Evolutionary conservation across 2,888 invertebrate species (phyloP).

Genomic region (Ariolimax columbianus): DNA sequence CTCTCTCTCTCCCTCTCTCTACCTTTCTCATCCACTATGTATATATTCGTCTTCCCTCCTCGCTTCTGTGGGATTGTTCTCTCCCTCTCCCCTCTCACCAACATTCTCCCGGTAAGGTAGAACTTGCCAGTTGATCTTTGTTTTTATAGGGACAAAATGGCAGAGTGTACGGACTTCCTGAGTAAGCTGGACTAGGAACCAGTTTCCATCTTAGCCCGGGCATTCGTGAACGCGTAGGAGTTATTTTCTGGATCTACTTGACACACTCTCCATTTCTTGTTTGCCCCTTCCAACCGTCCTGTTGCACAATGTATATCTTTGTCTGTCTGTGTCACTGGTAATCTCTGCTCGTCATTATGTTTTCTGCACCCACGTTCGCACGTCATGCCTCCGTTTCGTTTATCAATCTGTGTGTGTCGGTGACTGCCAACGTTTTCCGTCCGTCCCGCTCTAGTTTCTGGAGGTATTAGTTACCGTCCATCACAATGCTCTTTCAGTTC

Average conservation of each 20-base stretch:
- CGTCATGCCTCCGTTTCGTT: not conserved
- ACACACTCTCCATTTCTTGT: not conserved
- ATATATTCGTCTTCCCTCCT: not conserved
- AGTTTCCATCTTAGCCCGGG: not conserved
- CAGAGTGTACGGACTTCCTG: not conserved
- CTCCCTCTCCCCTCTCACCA: not conserved
- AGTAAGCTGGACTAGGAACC: not conserved
- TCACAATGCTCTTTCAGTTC: not conserved
- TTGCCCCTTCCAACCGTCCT: not conserved
- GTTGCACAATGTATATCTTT: not conserved
- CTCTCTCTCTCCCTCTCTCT: too few species aligned
- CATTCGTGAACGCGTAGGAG: not conserved
- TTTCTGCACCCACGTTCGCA: conserved; percentile 2
- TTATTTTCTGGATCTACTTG: not conserved
- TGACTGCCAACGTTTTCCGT: not conserved
- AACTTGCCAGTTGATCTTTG: not conserved
- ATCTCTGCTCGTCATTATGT: not conserved
- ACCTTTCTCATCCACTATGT: too few species aligned
- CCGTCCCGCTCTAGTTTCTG: not conserved
- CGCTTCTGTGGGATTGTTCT: not conserved
- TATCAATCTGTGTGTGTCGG: not conserved
- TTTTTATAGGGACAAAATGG: not conserved
- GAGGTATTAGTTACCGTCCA: not conserved
- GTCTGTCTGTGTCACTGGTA: not conserved
- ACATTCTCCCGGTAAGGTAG: not conserved